Evolutionary conservation across 2,888 invertebrate genomes (phyloP).

Genomic region (Troides oblongomaculatus): DNA sequence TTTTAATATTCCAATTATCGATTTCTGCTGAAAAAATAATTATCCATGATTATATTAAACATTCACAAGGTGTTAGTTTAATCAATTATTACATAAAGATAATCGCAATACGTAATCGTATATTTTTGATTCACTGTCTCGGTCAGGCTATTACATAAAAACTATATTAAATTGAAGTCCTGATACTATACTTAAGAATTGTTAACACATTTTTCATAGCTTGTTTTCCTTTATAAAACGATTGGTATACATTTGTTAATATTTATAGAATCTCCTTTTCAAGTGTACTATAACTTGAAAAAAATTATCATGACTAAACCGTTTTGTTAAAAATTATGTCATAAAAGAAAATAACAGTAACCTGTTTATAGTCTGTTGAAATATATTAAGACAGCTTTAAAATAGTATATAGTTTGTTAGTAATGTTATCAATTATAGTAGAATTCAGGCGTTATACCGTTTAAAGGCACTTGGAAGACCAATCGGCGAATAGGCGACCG

Average conservation of each 20-base stretch:
- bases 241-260: too few species aligned
- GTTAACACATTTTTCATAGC: too few species aligned
- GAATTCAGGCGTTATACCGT: not conserved
- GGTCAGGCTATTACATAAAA: too few species aligned
- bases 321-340: not conserved
- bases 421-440: not conserved
- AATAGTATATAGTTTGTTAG: not conserved
- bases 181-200: too few species aligned
- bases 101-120: too few species aligned
- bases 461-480: not conserved
- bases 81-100: not conserved
- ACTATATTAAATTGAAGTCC: too few species aligned
- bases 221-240: too few species aligned
- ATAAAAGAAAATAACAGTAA: not conserved
- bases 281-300: too few species aligned
- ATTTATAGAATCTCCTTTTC: too few species aligned
- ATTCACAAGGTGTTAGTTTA: not conserved
- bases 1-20: not conserved
- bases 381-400: not conserved
- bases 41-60: not conserved
- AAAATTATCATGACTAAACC: too few species aligned
- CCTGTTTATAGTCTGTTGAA: not conserved
- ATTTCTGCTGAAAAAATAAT: not conserved
- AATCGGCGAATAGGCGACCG: not conserved
- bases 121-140: too few species aligned